Percentiles rank a stretch among this genome's conserved stretches.
Conservation (phyloP, 2,797 vertebrate species). For the Amphiprion clarkii region DNA sequence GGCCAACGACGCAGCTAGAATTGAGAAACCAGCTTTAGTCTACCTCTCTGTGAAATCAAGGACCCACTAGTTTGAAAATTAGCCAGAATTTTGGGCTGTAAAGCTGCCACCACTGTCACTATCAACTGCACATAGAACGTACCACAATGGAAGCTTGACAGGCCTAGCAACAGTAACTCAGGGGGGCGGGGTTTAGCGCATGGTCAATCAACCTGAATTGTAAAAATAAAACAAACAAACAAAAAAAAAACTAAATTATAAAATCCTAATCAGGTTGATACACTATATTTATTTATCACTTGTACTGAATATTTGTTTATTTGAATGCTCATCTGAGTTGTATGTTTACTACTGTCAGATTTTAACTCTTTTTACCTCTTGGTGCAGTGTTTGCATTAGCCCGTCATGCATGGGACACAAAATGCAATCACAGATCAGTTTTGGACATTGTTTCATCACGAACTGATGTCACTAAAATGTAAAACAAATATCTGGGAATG, state of each 20-base stretch:
- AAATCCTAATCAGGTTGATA: slow-evolving; percentile 29
- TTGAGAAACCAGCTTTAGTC: slow-evolving; percentile 18
- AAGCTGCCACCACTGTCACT: not conserved
- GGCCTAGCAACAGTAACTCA: not conserved
- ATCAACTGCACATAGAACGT: not conserved
- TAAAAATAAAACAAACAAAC: not conserved
- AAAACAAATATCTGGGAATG: slow-evolving; percentile 38
- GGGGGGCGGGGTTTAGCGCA: slow-evolving; percentile 23
- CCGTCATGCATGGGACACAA: slow-evolving; percentile 30
- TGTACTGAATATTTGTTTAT: slow-evolving; percentile 33
- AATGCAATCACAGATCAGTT: slow-evolving; percentile 44
- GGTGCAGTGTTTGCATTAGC: slow-evolving; percentile 51
- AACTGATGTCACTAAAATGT: slow-evolving; percentile 44
- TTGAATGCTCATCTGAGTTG: slow-evolving; percentile 48
- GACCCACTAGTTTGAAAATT: not conserved
- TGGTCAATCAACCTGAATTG: slow-evolving; percentile 22
- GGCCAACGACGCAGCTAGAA: not conserved
- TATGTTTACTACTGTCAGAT: slow-evolving; percentile 52
- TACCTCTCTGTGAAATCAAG: slow-evolving; percentile 38
- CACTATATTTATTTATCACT: slow-evolving; percentile 37
- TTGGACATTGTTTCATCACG: slow-evolving; percentile 38
- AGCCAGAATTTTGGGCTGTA: not conserved
- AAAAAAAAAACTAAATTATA: not conserved
- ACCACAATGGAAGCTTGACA: not conserved
- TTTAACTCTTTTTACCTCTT: slow-evolving; percentile 49